These are phyloP conservation scores for Miltochrista miniata DNA, from an alignment of 2,888 invertebrate genomes.

Conservation along the genomic window DNA sequence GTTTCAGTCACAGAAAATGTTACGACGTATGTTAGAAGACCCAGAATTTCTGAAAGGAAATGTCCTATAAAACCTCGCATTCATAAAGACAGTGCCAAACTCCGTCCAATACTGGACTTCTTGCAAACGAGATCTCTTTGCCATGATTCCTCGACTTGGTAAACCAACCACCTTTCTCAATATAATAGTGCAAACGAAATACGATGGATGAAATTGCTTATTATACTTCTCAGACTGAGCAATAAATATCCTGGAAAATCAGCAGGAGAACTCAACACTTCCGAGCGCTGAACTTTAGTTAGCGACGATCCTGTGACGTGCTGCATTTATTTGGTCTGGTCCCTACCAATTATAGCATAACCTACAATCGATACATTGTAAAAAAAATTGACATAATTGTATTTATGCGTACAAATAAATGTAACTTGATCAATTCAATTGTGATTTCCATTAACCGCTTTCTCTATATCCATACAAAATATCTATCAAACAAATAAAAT, in stretches of 20 bases:
- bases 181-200: constrained; percentile 59
- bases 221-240: constrained; percentile 46
- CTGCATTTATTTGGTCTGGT: constrained; percentile 45
- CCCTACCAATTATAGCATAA: too few relatives aligned
- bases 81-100: constrained; percentile 53
- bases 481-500: too few relatives aligned
- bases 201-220: constrained; percentile 58
- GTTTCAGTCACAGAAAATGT: constrained; percentile 36
- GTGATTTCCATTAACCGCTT: too few relatives aligned
- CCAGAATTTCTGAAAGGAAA: constrained; percentile 38
- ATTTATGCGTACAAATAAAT: too few relatives aligned
- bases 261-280: constrained; percentile 22
- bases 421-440: too few relatives aligned
- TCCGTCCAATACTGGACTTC: constrained; percentile 52
- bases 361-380: too few relatives aligned
- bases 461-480: too few relatives aligned
- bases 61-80: constrained; percentile 50
- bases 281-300: constrained; percentile 20
- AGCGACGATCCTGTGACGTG: constrained; percentile 46
- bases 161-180: constrained; percentile 57
- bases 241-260: constrained; percentile 23
- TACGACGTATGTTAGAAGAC: constrained; percentile 32
- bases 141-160: constrained; percentile 58
- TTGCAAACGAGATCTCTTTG: constrained; percentile 55
- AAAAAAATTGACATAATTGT: too few relatives aligned